These are phyloP conservation scores for Drosophila maculinotata DNA, from an alignment of 2,888 invertebrate genomes.

Conservation along the genomic window DNA sequence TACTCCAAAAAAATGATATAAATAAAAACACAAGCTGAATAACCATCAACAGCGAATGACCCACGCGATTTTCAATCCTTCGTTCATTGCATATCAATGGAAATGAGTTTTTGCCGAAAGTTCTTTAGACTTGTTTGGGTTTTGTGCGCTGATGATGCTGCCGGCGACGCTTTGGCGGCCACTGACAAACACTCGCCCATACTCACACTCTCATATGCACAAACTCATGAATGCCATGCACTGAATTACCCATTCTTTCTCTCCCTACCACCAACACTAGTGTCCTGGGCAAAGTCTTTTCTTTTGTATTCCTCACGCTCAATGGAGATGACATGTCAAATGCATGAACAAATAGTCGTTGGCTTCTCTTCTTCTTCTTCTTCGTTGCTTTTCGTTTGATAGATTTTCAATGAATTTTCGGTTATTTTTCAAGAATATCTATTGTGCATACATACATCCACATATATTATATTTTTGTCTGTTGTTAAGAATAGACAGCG, in stretches of 20 bases:
- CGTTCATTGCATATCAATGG: constrained; percentile 74
- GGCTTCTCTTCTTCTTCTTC: constrained; percentile 11
- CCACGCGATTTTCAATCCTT: constrained; percentile 22
- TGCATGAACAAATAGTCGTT: constrained; percentile 63
- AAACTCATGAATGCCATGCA: constrained; percentile 64
- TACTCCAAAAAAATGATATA: background rate
- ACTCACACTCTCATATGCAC: constrained; percentile 16
- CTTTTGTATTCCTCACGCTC: constrained; percentile 50
- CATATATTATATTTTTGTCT: no score
- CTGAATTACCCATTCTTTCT: constrained; percentile 36
- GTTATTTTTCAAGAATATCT: constrained; percentile 22
- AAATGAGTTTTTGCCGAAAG: constrained; percentile 65
- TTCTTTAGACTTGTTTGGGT: constrained; percentile 25
- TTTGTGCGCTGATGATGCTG: constrained; percentile 39
- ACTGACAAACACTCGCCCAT: constrained; percentile 15
- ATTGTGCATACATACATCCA: background rate
- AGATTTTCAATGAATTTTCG: constrained; percentile 46
- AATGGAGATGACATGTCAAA: constrained; percentile 61
- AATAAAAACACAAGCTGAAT: constrained; percentile 17
- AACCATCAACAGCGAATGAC: constrained; percentile 32
- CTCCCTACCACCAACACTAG: background rate
- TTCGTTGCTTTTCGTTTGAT: constrained; percentile 29
- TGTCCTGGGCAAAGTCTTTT: constrained; percentile 24
- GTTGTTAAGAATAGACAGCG: background rate
- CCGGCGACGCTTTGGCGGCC: constrained; percentile 54